A percentile compares a stretch with the other conserved stretches of the same genome.
phyloP scores from a whole-genome alignment of 2,797 vertebrate genomes.

The Mormyrus proboscirostris region DNA sequence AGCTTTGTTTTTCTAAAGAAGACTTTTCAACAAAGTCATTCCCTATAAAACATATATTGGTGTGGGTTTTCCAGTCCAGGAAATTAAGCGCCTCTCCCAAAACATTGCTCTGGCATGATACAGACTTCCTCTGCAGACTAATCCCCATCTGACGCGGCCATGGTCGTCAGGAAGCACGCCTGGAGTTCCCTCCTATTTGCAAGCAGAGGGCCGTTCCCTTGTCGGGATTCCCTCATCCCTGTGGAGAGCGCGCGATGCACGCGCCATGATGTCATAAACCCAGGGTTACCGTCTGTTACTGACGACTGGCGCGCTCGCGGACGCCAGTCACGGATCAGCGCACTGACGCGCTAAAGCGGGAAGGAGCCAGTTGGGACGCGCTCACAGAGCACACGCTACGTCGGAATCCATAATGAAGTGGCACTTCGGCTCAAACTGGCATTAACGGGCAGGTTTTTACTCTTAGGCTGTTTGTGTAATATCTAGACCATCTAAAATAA shows the following conservation, averaged over 20 bases:
- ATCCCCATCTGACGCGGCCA: neutral
- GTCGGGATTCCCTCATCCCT: neutral
- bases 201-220: neutral
- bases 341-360: neutral
- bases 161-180: neutral
- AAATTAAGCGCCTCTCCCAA: neutral
- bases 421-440: neutral
- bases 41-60: neutral
- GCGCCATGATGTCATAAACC: neutral
- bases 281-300: neutral
- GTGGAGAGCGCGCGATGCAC: neutral
- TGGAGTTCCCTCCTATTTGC: neutral
- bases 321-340: neutral
- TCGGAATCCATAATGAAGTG: neutral
- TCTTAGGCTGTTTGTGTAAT: no score
- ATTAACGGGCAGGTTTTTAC: no score
- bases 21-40: neutral
- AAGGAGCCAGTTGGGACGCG: neutral
- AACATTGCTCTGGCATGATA: neutral
- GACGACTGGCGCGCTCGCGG: neutral
- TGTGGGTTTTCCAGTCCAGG: neutral
- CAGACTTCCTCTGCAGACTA: neutral
- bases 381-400: neutral
- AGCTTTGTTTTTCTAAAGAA: neutral
- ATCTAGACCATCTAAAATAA: neutral